Evolutionary conservation across 2,113 vertebrate genomes (phyloP), one percentile per base, ranked within the genome.

Genomic region (Sinocyclocheilus anophthalmus): DNA sequence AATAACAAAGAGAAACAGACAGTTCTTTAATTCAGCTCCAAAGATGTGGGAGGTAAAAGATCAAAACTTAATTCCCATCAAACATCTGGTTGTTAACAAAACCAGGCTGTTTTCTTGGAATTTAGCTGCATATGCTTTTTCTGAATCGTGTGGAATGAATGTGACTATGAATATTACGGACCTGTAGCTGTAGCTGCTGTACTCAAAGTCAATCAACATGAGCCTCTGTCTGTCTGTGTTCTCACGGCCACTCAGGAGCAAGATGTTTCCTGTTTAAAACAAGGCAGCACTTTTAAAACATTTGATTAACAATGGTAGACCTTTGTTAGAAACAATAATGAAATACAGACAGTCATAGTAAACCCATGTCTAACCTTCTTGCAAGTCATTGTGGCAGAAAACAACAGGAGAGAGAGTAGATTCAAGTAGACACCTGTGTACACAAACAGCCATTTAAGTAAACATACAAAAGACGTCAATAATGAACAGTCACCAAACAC

Each of bases 161-260:
- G 39, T 2, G 39, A 39, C n/a, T 82, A 24, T 37, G 18, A 79
- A 45, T 33, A 61, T 26, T 75, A 61, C 87, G 61, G 3, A 85
- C 98, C 98, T 96, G 93, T 98, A 99, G 89, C 99, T 99, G 90
- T 99, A 99, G 90, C 98, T 99, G 96, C 98, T 99, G 94, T 99
- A 99, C 86, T 99, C 98, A 91, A 99, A 99, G 93, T 99, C 98
- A 37, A 99, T 99, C 69, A 99, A 95, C 98, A 99, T 99, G 77
- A 99, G 94, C 82, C 95, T 97, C 91, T 97, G 96, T 13, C 93
- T 94, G 84, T 96, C 96, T 0, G 92, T 93, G 89, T 92, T 92
- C 91, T 97, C 96, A 72, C 85, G 93, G 77, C 95, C 95, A 57
- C 97, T 96, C 86, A 99, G 92, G 87, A 99, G 89, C 79, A 99